Base-by-base conservation (phyloP, 2,888 invertebrate genomes). In the Coremacera marginata region DNA sequence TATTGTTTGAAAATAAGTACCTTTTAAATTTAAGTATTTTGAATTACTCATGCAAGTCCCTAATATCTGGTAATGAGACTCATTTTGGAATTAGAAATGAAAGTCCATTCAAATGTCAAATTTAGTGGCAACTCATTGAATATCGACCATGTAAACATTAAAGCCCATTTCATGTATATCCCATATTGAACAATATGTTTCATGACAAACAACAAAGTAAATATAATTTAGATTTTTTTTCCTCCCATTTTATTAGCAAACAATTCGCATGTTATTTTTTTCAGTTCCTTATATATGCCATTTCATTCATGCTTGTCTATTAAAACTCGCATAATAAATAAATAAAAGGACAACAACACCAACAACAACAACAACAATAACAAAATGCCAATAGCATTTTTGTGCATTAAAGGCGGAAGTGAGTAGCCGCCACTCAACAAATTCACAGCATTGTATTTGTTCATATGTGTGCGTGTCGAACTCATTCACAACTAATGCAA, bases 341-440 rank as follows among this genome's bases (percentile, higher is more conserved):
- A 49, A 49, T 49, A 22, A 73, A 63, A 51, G 60, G 16, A 71
- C 71, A 51, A 63, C 60, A 37, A 62, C 37, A 73, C 34, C 63
- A 37, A 71, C 71, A 51, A 63, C 60, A 37, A 62, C 37, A 73
- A 65, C 63, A 37, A 16, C 25, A 60, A 22, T 44, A 34, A 52
- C 3, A 55, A 55, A 55, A 31, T 55, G 68, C 75, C 70, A 62
- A 51, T n/a, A 67, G 79, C 80, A 83, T 81, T 81, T 74, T 27
- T 72, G 44, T 63, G 70, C 79, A 77, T 78, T 78, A 79, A 62
- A 70, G 79, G 75, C 72, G 80, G 77, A 79, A 81, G 75, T 77
- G 76, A 76, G 76, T 78, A 60, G 78, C 79, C 73, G 79, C 80
- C 82, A 83, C 81, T 83, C 81, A 82, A 80, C 77, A 78, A 80